A percentile compares a stretch with the other conserved stretches of the same genome.
These are phyloP conservation scores for Hippolais icterina DNA, from an alignment of 2,113 vertebrate species.

Conservation along the genomic window DNA sequence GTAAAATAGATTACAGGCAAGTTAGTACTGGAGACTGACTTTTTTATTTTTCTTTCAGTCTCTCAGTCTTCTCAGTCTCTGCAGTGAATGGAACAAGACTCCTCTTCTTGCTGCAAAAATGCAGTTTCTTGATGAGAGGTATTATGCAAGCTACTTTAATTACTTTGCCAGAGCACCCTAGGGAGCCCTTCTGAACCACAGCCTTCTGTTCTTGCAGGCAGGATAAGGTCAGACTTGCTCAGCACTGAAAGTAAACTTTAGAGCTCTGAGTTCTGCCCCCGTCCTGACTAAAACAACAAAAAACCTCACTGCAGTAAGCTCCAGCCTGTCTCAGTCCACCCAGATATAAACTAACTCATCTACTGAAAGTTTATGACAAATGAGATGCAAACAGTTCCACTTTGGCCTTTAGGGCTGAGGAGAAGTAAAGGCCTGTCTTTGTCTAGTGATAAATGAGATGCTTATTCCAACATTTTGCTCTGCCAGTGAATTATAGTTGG, in stretches of 20 bases:
- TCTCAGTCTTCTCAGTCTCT: background rate
- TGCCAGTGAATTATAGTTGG: slow-evolving; percentile 56
- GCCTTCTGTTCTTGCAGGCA: background rate
- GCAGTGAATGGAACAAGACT: background rate
- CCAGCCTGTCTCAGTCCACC: background rate
- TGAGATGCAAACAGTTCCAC: slow-evolving; percentile 37
- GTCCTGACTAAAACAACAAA: background rate
- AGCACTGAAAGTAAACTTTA: background rate
- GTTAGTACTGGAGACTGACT: background rate
- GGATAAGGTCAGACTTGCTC: background rate
- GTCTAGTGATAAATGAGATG: slow-evolving; percentile 54
- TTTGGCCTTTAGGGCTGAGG: slow-evolving; percentile 19
- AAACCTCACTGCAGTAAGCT: background rate
- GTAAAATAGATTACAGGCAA: background rate
- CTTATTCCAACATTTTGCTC: slow-evolving; percentile 53
- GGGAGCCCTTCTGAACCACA: slow-evolving; percentile 25
- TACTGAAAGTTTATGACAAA: slow-evolving; percentile 34
- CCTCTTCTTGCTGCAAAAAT: slow-evolving; percentile 6
- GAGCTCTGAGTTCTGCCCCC: background rate
- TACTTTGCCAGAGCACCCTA: background rate
- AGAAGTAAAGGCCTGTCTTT: slow-evolving; percentile 52
- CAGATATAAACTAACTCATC: slow-evolving; percentile 29
- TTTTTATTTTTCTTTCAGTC: background rate
- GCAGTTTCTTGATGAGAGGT: background rate
- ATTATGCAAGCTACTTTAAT: slow-evolving; percentile 45